A percentile compares a stretch with the other conserved stretches of the same genome.
Conservation (phyloP, 2,888 invertebrate genomes). For the Adelognathus sp. region DNA sequence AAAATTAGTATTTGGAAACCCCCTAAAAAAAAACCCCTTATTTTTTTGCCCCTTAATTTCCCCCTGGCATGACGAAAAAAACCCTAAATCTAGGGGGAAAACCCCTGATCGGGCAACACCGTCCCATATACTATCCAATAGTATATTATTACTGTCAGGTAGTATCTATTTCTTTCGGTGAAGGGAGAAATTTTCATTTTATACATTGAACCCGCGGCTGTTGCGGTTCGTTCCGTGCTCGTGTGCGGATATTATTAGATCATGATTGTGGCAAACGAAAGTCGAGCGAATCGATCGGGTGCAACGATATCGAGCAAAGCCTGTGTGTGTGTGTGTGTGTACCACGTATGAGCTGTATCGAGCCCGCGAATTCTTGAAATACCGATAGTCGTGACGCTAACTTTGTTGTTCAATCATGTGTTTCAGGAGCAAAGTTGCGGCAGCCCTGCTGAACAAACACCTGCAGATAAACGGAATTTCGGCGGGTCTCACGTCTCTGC, state of each 20-base stretch:
- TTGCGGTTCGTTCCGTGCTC: conserved; percentile 30
- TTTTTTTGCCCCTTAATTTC: too few species aligned
- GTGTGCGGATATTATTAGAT: conserved; percentile 51
- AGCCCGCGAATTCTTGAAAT: conserved; percentile 47
- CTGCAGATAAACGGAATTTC: conserved; percentile 95
- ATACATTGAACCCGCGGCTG: conserved; percentile 39
- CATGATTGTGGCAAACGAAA: conserved; percentile 27
- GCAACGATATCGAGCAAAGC: conserved; percentile 25
- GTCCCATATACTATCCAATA: too few species aligned
- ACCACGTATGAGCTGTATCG: too few species aligned
- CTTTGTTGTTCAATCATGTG: neutral
- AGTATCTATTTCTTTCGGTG: too few species aligned
- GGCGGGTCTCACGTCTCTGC: conserved; percentile 83
- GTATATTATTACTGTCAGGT: too few species aligned
- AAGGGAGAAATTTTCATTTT: conserved; percentile 25
- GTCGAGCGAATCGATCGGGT: conserved; percentile 44
- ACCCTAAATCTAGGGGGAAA: too few species aligned
- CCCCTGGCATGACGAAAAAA: too few species aligned
- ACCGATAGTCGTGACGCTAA: neutral
- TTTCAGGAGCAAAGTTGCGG: conserved; percentile 93
- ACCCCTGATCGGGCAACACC: too few species aligned
- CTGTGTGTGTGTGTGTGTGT: conserved; percentile 9
- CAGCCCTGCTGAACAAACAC: conserved; percentile 92
- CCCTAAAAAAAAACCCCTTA: too few species aligned
- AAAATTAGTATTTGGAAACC: too few species aligned